Evolutionary conservation across 2,113 vertebrate species (phyloP), one percentile per base, ranked within the genome.

Genomic region (Tragelaphus strepsiceros): DNA sequence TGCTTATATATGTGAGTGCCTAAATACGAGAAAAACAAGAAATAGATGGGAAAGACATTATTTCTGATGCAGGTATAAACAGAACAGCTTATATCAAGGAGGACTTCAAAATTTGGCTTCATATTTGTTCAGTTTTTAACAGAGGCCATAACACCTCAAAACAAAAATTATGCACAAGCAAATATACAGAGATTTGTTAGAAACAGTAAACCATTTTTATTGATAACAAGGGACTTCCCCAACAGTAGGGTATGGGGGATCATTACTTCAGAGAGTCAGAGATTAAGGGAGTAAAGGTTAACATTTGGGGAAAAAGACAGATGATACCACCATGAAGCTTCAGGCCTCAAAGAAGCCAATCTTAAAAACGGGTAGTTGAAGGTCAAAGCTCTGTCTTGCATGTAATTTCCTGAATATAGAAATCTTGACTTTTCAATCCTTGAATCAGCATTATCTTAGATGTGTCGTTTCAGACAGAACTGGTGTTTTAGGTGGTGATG

Each of bases 191-290:
- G 3, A 54, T 21, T 59, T 53, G 8, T 78, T 94, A 67, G 16
- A 87, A 53, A 4, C 7, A 30, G 88, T 64, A 10, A 56, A 32
- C 1, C 8, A 35, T 46, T 94, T 96, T 96, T 97, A 96, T 92
- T 94, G 43, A 59, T 59, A 94, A 90, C 43, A 90, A 83, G 2
- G 21, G 4, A 43, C 32, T 53, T 59, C 3, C 2, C 21, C 46
- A 51, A 67, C 0, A 80, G 2, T 24, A 51, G 19, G 21, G 24
- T n/a, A 32, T 39, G 16, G 32, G 7, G 24, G 22, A 15, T 59
- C n/a, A 54, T 46, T 19, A 94, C 59, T 15, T 39, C 21, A 56
- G 9, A 54, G 6, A 78, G 54, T 53, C 12, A 95, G 21, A 80
- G 3, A 43, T 80, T 15, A 64, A 93, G 10, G 13, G 17, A 64